Evolutionary conservation across 92 coral and sea anemone species (phyloP).

Genomic region (Epizoanthus rinbou): DNA sequence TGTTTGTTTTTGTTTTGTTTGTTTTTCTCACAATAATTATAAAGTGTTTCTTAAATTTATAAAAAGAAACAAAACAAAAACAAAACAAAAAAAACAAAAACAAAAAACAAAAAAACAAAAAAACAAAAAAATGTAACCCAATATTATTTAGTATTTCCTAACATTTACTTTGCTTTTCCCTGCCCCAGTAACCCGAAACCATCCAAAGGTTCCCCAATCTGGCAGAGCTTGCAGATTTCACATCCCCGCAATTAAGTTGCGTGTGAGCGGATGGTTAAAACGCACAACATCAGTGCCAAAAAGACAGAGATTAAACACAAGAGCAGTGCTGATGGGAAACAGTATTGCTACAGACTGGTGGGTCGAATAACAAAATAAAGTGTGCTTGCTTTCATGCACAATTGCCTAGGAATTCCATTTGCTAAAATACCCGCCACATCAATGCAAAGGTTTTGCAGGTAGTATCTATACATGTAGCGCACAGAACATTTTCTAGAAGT

Average conservation of each 20-base stretch:
- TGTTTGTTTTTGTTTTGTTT: too few relatives aligned
- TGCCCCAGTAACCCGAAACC: slow-evolving; percentile 44
- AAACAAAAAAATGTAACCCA: too few relatives aligned
- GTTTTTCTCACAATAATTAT: too few relatives aligned
- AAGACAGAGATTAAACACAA: slow-evolving; percentile 19
- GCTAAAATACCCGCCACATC: not conserved
- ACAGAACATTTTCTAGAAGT: not conserved
- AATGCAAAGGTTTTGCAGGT: not conserved
- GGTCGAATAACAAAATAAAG: slow-evolving; percentile 21
- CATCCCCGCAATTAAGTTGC: slow-evolving; percentile 47
- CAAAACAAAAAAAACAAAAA: too few relatives aligned
- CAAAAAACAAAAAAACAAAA: too few relatives aligned
- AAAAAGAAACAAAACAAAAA: too few relatives aligned
- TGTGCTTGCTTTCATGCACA: not conserved
- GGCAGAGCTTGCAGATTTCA: slow-evolving; percentile 48
- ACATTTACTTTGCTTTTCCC: slow-evolving; percentile 32
- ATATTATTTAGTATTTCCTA: not conserved
- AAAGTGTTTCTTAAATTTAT: too few relatives aligned
- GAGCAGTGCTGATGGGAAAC: slow-evolving; percentile 32
- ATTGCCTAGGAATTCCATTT: slow-evolving; percentile 14
- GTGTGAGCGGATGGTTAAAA: not conserved
- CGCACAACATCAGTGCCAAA: not conserved
- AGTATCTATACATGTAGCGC: not conserved
- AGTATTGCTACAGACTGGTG: slow-evolving; percentile 34
- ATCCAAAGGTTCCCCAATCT: slow-evolving; percentile 44